Evolutionary conservation across 2,113 vertebrate genomes (phyloP).

Genomic region (Aegotheles bennettii): DNA sequence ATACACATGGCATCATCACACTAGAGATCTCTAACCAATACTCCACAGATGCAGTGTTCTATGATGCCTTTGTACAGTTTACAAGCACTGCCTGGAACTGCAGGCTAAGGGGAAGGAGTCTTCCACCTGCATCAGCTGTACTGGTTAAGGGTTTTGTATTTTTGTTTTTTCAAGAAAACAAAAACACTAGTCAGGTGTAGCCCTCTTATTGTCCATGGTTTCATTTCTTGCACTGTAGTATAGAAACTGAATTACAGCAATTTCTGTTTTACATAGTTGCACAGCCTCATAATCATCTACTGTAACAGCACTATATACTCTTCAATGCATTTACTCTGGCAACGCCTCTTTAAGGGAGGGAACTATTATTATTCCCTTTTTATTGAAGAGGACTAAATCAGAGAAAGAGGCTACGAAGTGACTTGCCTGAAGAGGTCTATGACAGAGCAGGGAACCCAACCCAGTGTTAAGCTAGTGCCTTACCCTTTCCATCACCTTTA

Average conservation of each 20-base stretch:
- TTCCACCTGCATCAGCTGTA: not conserved
- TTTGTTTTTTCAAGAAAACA: not conserved
- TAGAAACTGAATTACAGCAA: not conserved
- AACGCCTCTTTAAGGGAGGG: not conserved
- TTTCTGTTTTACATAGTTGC: not conserved
- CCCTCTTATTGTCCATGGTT: not conserved
- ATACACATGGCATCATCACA: not conserved
- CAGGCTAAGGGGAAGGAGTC: not conserved
- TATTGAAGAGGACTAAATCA: not conserved
- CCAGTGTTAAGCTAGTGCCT: not conserved
- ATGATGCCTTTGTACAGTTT: not conserved
- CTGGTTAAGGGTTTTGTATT: fast-evolving
- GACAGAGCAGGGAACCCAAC: not conserved
- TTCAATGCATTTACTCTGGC: not conserved
- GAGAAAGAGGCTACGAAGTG: not conserved
- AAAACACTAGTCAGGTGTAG: not conserved
- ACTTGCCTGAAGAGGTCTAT: not conserved
- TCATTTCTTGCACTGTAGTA: not conserved
- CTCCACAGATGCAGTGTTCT: not conserved
- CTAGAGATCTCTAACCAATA: not conserved
- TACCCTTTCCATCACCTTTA: not conserved
- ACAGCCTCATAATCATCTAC: not conserved
- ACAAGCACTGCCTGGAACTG: not conserved
- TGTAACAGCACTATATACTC: not conserved
- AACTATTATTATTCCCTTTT: not conserved